Percentiles rank a stretch among this genome's conserved stretches.
Conservation (phyloP, 2,113 vertebrate species). For the Sporophila hypoxantha region DNA sequence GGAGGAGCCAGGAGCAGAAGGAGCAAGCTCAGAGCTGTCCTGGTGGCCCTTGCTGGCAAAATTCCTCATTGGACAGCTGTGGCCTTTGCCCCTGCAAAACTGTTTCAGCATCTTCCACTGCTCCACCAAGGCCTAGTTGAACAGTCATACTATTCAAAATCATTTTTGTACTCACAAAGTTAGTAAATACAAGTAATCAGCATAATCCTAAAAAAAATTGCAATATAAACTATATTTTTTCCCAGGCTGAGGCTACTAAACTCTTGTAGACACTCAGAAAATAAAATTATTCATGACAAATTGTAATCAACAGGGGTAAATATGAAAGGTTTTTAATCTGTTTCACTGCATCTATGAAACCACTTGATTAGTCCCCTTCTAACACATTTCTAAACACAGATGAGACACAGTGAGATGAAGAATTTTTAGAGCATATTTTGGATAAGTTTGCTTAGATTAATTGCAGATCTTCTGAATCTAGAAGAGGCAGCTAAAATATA, state of each 20-base stretch:
- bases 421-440: background rate
- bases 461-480: background rate
- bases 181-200: background rate
- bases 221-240: background rate
- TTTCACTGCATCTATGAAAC: background rate
- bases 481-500: background rate
- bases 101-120: background rate
- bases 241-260: background rate
- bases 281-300: background rate
- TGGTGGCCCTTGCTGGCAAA: background rate
- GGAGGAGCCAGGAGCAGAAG: background rate
- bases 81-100: background rate
- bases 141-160: background rate
- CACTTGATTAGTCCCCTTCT: constrained; percentile 12
- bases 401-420: background rate
- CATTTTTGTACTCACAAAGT: background rate
- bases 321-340: background rate
- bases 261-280: background rate
- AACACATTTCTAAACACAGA: background rate
- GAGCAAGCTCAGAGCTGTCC: background rate
- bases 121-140: background rate
- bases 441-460: background rate
- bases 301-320: background rate
- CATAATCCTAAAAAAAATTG: background rate
- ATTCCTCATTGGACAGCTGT: background rate